Evolutionary conservation across 2,113 vertebrate species (phyloP).

Genomic region (Chionodraco myersi): DNA sequence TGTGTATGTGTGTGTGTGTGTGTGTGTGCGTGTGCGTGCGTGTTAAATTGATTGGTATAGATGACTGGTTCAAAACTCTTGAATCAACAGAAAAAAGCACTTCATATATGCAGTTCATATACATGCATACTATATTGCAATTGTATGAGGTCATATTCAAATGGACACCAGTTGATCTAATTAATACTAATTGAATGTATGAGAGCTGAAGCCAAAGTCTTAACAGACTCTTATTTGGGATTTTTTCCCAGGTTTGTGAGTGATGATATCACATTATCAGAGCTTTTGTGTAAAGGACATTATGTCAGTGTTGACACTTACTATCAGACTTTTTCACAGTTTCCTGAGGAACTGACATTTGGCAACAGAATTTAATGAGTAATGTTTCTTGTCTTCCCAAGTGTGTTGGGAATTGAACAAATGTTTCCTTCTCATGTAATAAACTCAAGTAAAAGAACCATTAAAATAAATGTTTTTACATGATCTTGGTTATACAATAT

Average conservation of each 20-base stretch:
- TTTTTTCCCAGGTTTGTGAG: background rate
- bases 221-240: background rate
- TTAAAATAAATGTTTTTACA: background rate
- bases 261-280: background rate
- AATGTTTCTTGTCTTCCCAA: slow-evolving; percentile 17
- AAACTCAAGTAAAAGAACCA: background rate
- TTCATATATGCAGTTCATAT: background rate
- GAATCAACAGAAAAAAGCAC: background rate
- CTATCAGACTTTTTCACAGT: slow-evolving; percentile 43
- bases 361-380: slow-evolving; percentile 28
- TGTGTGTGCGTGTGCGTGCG: too few species aligned
- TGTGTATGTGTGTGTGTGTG: too few species aligned
- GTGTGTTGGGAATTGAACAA: background rate
- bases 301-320: slow-evolving; percentile 30
- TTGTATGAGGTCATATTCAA: background rate
- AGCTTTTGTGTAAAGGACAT: slow-evolving; percentile 6
- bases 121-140: background rate
- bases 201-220: background rate
- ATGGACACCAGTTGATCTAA: background rate
- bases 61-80: background rate
- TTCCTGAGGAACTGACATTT: slow-evolving; percentile 42
- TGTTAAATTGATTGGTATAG: background rate
- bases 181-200: background rate
- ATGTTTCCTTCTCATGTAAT: background rate
- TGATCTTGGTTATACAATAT: background rate